Conservation (phyloP, 2,113 vertebrate species). For the Apodemus sylvaticus region DNA sequence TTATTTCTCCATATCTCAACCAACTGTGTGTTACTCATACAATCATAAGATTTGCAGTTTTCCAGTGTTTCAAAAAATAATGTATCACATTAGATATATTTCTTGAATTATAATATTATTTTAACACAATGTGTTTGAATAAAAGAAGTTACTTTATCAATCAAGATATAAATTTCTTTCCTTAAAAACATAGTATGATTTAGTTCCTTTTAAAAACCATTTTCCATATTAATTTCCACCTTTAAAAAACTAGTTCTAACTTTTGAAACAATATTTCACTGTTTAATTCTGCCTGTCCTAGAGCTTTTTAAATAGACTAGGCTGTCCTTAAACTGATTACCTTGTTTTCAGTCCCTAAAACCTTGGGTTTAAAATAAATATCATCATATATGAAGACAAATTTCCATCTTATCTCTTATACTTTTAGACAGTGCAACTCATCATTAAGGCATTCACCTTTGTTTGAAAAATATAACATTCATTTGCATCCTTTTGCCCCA, state of each 20-base stretch:
- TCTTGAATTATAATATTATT: not conserved
- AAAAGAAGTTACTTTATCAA: slow-evolving; percentile 5
- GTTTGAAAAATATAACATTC: not conserved
- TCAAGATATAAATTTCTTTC: not conserved
- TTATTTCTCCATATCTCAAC: not conserved
- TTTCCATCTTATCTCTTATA: not conserved
- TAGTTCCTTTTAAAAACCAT: not conserved
- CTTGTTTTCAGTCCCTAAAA: not conserved
- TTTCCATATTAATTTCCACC: not conserved
- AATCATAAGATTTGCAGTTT: not conserved
- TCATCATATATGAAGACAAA: not conserved
- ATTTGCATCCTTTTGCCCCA: not conserved
- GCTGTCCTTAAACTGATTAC: not conserved
- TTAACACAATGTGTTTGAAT: slow-evolving; percentile 21
- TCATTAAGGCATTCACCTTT: not conserved
- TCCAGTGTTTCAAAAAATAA: not conserved
- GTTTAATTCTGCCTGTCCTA: not conserved
- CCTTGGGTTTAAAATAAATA: not conserved
- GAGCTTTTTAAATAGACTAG: not conserved
- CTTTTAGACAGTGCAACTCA: not conserved
- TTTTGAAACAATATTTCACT: not conserved
- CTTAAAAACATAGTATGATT: not conserved
- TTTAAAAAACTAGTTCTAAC: not conserved
- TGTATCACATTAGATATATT: not conserved
- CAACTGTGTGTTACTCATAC: not conserved